Conservation (phyloP, 2,113 vertebrate species). For the Saiga tatarica region DNA sequence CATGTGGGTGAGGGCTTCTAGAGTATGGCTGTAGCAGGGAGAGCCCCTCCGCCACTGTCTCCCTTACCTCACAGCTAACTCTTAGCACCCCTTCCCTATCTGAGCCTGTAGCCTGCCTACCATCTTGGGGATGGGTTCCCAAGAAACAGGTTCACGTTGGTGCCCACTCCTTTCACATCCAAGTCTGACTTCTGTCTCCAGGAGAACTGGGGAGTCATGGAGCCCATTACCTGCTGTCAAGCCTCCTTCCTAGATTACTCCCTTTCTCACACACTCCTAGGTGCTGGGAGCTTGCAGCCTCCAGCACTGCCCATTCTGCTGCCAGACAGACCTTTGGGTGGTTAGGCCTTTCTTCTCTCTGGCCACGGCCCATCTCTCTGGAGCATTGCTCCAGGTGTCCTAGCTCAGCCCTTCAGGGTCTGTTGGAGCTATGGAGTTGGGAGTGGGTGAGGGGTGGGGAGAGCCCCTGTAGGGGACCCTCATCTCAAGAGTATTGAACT, state of each 20-base stretch:
- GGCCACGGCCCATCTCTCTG: neutral
- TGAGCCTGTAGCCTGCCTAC: neutral
- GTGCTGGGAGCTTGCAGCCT: neutral
- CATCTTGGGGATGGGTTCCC: neutral
- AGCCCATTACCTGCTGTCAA: neutral
- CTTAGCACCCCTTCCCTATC: neutral
- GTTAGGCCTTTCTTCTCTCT: neutral
- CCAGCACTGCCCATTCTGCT: neutral
- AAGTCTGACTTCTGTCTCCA: neutral
- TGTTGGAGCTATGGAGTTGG: neutral
- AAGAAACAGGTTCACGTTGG: neutral
- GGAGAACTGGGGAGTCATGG: neutral
- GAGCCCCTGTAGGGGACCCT: neutral
- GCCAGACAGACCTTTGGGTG: neutral
- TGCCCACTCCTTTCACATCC: neutral
- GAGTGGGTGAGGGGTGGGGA: neutral
- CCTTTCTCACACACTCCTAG: neutral
- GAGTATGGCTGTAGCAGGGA: neutral
- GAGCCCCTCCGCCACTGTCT: neutral
- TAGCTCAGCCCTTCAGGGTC: neutral
- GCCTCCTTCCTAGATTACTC: neutral
- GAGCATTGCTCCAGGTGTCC: neutral
- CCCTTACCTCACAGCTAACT: neutral
- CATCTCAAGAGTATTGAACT: neutral
- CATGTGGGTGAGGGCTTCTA: neutral